Conservation (phyloP, 2,888 invertebrate species). For the Carcina quercana region DNA sequence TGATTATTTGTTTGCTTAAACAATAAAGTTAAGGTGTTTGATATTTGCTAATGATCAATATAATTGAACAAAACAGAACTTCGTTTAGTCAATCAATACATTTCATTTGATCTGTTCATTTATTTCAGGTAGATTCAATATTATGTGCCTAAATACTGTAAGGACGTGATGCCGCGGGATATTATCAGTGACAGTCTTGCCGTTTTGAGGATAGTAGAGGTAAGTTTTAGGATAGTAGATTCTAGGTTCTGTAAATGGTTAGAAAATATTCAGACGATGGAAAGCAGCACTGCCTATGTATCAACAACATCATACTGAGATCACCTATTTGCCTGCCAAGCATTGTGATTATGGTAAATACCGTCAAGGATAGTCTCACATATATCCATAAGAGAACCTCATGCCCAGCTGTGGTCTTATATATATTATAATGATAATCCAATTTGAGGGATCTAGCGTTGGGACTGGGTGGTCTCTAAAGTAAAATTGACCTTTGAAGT, state of each 20-base stretch:
- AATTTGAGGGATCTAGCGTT: too few species aligned
- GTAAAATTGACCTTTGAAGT: too few species aligned
- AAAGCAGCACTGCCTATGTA: background rate
- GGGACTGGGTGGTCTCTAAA: too few species aligned
- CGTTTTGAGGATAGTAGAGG: conserved; percentile 76
- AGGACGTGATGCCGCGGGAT: conserved; percentile 76
- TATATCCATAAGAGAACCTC: background rate
- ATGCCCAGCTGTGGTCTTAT: too few species aligned
- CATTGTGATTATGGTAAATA: too few species aligned
- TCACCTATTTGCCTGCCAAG: background rate
- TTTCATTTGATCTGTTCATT: conserved; percentile 4
- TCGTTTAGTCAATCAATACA: too few species aligned
- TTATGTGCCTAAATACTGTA: conserved; percentile 23
- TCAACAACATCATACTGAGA: background rate
- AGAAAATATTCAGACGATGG: background rate
- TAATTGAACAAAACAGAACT: too few species aligned
- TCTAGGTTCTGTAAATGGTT: background rate
- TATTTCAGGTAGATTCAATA: conserved; percentile 7
- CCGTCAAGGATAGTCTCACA: background rate
- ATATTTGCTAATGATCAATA: too few species aligned
- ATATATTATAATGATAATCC: too few species aligned
- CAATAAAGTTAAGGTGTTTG: too few species aligned
- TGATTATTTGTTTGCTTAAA: too few species aligned
- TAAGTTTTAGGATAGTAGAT: conserved; percentile 23
- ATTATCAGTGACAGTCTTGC: conserved; percentile 79